Conservation (phyloP, 2,797 vertebrate species). For the Paguma larvata region DNA sequence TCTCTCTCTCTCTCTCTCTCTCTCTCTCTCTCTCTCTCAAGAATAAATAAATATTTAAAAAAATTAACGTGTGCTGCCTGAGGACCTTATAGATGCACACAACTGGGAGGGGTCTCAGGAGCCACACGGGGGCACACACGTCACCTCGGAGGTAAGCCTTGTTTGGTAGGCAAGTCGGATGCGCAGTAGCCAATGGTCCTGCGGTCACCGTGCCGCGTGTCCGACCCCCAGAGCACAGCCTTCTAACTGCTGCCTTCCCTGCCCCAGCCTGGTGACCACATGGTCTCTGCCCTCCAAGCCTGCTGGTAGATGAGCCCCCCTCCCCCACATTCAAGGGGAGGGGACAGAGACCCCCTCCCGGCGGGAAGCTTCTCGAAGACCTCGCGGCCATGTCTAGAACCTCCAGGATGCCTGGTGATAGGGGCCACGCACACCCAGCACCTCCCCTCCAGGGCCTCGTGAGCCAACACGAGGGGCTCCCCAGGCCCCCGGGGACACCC, state of each 20-base stretch:
- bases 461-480: background rate
- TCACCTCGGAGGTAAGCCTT: background rate
- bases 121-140: accelerated
- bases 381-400: background rate
- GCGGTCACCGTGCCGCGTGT: accelerated
- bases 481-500: accelerated
- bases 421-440: accelerated
- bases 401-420: accelerated
- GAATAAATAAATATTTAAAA: background rate
- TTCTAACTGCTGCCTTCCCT: accelerated
- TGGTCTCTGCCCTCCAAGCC: too few species aligned
- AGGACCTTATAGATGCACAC: accelerated
- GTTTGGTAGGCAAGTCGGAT: background rate
- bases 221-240: background rate
- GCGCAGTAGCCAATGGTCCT: background rate
- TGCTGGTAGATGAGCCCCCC: background rate
- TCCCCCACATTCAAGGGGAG: background rate
- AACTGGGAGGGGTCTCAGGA: accelerated
- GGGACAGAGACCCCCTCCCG: background rate
- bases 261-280: accelerated
- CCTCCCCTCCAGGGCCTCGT: accelerated
- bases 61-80: too few species aligned
- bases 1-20: background rate
- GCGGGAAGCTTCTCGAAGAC: background rate
- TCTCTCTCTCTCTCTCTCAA: background rate